These are phyloP conservation scores for Helarctos malayanus DNA, from an alignment of 2,797 vertebrate genomes.

Conservation along the genomic window DNA sequence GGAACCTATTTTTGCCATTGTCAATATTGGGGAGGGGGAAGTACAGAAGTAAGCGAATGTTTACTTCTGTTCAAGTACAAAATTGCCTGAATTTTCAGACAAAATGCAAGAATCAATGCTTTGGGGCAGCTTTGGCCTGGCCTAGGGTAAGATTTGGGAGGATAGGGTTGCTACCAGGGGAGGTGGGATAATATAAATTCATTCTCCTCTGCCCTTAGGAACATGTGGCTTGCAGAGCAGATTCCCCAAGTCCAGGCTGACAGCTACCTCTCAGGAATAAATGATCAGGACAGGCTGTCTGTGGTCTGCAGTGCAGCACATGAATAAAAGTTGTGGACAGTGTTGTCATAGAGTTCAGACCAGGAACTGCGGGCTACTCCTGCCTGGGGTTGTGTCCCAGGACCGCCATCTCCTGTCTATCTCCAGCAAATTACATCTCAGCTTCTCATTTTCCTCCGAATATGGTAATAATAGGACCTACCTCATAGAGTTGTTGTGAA, in stretches of 20 bases:
- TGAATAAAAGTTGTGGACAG: neutral
- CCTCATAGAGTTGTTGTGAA: slow-evolving; percentile 8
- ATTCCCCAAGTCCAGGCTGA: neutral
- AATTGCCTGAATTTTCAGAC: neutral
- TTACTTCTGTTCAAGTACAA: neutral
- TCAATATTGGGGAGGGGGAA: neutral
- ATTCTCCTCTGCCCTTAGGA: neutral
- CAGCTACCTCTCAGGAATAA: neutral
- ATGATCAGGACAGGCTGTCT: rapidly evolving
- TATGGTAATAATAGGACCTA: neutral
- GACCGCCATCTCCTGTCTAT: too few species aligned
- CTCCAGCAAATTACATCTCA: rapidly evolving
- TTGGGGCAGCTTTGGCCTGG: neutral
- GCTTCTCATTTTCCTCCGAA: neutral
- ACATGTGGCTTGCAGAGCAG: neutral
- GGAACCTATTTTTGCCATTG: neutral
- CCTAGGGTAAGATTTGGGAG: neutral
- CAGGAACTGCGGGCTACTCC: neutral
- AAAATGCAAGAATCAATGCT: neutral
- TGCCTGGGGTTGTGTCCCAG: neutral
- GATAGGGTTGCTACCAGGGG: too few species aligned
- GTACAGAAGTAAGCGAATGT: neutral
- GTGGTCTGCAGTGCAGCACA: neutral
- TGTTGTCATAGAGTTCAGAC: rapidly evolving
- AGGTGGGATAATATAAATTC: neutral